Percentiles rank a stretch among this genome's conserved stretches.
phyloP scores from a whole-genome alignment of 1,140 invertebrate genomes.

The Hyphantria cunea region DNA sequence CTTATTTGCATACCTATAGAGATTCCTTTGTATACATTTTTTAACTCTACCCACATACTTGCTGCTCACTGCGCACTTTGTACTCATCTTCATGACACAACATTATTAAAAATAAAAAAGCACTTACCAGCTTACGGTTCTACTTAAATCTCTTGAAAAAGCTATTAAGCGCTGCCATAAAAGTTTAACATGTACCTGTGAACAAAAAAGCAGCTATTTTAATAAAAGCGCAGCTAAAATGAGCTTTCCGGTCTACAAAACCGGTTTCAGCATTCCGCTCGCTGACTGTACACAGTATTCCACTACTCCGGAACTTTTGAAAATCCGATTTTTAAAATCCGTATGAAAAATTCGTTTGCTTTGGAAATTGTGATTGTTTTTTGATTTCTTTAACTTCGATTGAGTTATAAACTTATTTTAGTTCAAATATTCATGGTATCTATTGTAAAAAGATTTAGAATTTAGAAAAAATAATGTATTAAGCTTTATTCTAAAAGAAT shows the following conservation, averaged over 20 bases:
- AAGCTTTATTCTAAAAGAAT: too few relatives aligned
- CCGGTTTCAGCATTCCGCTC: neutral
- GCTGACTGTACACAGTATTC: constrained; percentile 1
- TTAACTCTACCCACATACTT: too few relatives aligned
- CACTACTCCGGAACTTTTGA: constrained; percentile 2
- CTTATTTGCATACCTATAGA: too few relatives aligned
- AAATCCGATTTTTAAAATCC: constrained; percentile 8
- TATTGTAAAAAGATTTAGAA: too few relatives aligned
- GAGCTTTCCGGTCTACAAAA: constrained; percentile 18
- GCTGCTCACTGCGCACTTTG: too few relatives aligned
- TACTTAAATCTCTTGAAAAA: neutral
- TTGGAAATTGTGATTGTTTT: neutral
- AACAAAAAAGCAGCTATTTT: constrained; percentile 23
- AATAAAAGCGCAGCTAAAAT: constrained; percentile 17
- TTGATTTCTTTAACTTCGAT: too few relatives aligned
- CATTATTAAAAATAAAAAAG: neutral
- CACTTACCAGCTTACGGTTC: neutral
- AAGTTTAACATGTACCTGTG: constrained; percentile 15
- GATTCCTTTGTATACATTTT: too few relatives aligned
- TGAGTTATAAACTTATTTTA: too few relatives aligned
- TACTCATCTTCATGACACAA: too few relatives aligned
- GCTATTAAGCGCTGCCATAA: neutral
- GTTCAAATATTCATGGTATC: too few relatives aligned
- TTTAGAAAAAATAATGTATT: too few relatives aligned
- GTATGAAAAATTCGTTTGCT: neutral